These are phyloP conservation scores for Quiscalus mexicanus DNA, from an alignment of 2,113 vertebrate genomes.

Conservation along the genomic window DNA sequence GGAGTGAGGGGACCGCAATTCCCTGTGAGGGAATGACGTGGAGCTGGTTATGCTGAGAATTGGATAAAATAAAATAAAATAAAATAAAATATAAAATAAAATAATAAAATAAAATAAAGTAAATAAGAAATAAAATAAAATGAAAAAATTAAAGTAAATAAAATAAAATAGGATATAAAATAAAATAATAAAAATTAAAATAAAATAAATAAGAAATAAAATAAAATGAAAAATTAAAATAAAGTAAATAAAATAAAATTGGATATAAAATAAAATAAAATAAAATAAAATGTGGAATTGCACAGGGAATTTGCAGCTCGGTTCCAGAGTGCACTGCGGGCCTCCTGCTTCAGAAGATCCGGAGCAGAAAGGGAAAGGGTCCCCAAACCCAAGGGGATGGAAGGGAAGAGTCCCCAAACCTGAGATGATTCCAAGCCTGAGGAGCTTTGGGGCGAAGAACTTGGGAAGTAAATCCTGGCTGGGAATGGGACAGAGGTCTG, in stretches of 20 bases:
- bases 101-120: not conserved
- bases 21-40: not conserved
- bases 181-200: too few species aligned
- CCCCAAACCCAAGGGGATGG: not conserved
- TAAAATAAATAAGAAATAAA: not conserved
- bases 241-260: too few species aligned
- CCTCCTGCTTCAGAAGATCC: not conserved
- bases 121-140: not conserved
- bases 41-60: accelerated
- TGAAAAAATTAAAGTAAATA: too few species aligned
- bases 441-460: not conserved
- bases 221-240: too few species aligned
- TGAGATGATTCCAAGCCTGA: not conserved
- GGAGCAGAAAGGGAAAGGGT: not conserved
- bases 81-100: not conserved
- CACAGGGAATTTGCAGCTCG: not conserved
- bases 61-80: not conserved
- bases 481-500: not conserved
- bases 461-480: not conserved
- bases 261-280: too few species aligned
- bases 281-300: not conserved
- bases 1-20: accelerated
- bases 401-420: not conserved
- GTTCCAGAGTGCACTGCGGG: not conserved
- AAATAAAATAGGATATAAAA: too few species aligned